Percentiles rank a stretch among this genome's conserved stretches.
Evolutionary conservation across 2,113 vertebrate species (phyloP).

Genomic region (Daubentonia madagascariensis): DNA sequence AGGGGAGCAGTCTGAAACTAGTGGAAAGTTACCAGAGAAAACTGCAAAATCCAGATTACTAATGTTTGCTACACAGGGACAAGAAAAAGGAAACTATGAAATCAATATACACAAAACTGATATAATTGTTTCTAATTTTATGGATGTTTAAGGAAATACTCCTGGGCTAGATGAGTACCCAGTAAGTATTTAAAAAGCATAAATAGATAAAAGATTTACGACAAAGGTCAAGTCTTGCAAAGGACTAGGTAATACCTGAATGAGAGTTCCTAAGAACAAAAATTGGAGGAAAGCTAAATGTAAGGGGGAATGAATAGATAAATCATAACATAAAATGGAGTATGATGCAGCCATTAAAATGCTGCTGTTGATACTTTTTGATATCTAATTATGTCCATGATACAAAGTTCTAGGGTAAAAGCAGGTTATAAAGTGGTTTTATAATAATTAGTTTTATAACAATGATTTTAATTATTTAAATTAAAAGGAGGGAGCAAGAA

Average conservation of each 20-base stretch:
- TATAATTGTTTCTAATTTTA: not conserved
- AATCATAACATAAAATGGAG: not conserved
- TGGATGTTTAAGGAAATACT: not conserved
- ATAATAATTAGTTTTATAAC: not conserved
- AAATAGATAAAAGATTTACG: not conserved
- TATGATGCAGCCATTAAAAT: not conserved
- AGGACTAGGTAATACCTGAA: not conserved
- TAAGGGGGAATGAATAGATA: not conserved
- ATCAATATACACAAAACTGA: not conserved
- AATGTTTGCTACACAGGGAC: not conserved
- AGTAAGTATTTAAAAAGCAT: not conserved
- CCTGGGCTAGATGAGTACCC: not conserved
- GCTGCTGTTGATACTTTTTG: not conserved
- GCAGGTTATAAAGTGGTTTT: not conserved
- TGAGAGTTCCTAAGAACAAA: not conserved
- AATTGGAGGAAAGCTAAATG: not conserved
- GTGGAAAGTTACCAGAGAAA: slow-evolving; percentile 30
- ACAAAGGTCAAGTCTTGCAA: not conserved
- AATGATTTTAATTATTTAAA: slow-evolving; percentile 4
- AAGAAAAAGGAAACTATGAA: slow-evolving; percentile 36
- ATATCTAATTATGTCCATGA: not conserved
- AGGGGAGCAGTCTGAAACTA: slow-evolving; percentile 16
- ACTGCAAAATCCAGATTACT: not conserved
- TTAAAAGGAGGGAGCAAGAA: not conserved
- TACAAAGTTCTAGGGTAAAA: slow-evolving; percentile 12